Conservation (phyloP, 2,797 vertebrate species). For the Sebastes steindachneri region DNA sequence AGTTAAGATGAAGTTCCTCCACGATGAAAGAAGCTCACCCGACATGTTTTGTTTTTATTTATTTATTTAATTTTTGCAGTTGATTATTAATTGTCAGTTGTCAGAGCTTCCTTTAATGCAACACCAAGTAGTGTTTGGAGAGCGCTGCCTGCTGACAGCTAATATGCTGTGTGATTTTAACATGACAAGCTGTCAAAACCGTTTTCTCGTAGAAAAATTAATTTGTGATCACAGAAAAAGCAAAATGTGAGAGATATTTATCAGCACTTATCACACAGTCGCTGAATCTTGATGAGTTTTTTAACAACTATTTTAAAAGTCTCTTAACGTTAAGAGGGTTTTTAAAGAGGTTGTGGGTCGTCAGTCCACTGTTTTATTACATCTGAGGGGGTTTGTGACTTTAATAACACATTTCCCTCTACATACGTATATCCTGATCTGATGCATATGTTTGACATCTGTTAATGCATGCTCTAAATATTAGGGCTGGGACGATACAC, state of each 20-base stretch:
- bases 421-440: not conserved
- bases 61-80: not conserved
- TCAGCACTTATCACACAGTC: not conserved
- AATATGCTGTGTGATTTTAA: slow-evolving; percentile 34
- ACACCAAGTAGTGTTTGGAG: slow-evolving; percentile 7
- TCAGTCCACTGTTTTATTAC: not conserved
- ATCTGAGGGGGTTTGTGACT: not conserved
- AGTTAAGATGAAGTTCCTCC: not conserved
- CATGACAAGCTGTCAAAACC: slow-evolving; percentile 36
- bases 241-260: not conserved
- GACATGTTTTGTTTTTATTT: not conserved
- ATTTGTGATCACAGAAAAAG: slow-evolving; percentile 17
- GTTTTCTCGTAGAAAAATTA: not conserved
- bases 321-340: not conserved
- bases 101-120: slow-evolving; percentile 17
- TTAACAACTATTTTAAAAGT: not conserved
- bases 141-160: slow-evolving; percentile 16
- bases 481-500: too few species aligned
- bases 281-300: not conserved
- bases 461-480: not conserved
- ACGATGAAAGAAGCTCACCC: not conserved
- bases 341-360: not conserved
- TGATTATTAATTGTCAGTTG: not conserved
- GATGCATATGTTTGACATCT: not conserved
- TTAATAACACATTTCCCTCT: not conserved